Base-by-base conservation (phyloP, 2,797 vertebrate genomes). In the Enteromius thamalakanensis region DNA sequence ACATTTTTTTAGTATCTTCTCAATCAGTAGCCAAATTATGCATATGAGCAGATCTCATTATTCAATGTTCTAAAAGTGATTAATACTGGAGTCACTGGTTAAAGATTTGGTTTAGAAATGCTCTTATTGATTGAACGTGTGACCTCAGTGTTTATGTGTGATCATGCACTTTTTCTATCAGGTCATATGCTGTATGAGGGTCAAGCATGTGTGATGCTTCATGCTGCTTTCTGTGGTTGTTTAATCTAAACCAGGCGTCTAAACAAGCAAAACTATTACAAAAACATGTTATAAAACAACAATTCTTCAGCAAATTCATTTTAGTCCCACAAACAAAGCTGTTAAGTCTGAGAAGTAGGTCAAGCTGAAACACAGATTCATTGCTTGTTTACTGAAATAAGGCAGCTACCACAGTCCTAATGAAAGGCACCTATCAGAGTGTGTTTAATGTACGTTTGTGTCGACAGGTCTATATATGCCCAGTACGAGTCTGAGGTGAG, bases 381-480 rank as follows among this genome's bases (percentile, higher is more conserved):
- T 58, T 40, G 4, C 82, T 81, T 40, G 6, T 80, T 47, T 53
- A 19, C 14, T 40, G 1, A 23, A 26, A 17, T 55, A 14, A 32
- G 6, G 11, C 21, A 79, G 3, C 32, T 14, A 3, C 14, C 68
- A 0, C 14, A 15, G 68, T 42, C 5, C 37, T 12, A n/a, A 42
- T 10, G 1, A 8, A 29, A 10, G 3, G 11, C 14, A 23, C 11
- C 12, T 60, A 3, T 12, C n/a, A 19, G n/a, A 58, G 26, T 75
- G 9, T 85, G 34, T 84, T 40, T 64, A 7, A 32, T 64, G 60
- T 6, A 32, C 29, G 60, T 69, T 14, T 86, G 40, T 80, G n/a
- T 76, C 65, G 40, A 32, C 86, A 99, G 98, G 90, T 99, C 98
- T 60, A 68, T 99, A 11, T 96, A 96, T n/a, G 89, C 96, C 49